Evolutionary conservation across 2,113 vertebrate species (phyloP), one percentile per base, ranked within the genome.

Genomic region (Campylomormyrus numenius): DNA sequence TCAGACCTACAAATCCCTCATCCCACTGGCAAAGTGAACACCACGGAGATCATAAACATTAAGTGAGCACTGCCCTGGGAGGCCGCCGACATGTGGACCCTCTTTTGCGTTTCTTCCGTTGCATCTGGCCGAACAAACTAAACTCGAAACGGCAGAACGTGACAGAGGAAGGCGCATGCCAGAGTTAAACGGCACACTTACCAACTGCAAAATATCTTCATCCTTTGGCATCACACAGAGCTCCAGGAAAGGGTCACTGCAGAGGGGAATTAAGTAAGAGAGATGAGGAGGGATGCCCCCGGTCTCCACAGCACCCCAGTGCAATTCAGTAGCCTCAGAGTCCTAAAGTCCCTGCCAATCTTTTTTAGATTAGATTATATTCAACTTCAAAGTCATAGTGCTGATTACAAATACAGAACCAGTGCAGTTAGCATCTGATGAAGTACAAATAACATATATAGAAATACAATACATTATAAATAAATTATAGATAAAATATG

Each of bases 221-320:
- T 99, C 98, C 96, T 99, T 99, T 93, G 98, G 98, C 98, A 99
- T 99, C 89, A 99, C 98, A 92, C 98, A 99, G 91, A 99, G 97
- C 92, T 98, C 97, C 93, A 99, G 95, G 88, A 97, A 94, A 19
- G 96, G 96, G 87, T 97, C 97, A 94, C 98, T 99, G 94, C 91
- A 97, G 95, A 53, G 50, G 35, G 35, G 31, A 42, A 80, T 11
- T 6, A 80, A 13, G 35, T 17, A 19, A 15, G 5, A n/a, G 74
- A 42, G 74, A 19, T 80, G 35, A 80, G 62, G 31, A 27, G 62
- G 27, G 62, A 31, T 11, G n/a, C 74, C 35, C 50, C 1, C 35
- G 11, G 1, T 80, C 74, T 13, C 74, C 74, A 19, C 62, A 31
- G 35, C 6, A 80, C 74, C 35, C 35, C 2, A 42, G 74, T 42